A percentile compares a stretch with the other conserved stretches of the same genome.
phyloP scores from a whole-genome alignment of 2,113 vertebrate genomes.

The Artemisiospiza belli region DNA sequence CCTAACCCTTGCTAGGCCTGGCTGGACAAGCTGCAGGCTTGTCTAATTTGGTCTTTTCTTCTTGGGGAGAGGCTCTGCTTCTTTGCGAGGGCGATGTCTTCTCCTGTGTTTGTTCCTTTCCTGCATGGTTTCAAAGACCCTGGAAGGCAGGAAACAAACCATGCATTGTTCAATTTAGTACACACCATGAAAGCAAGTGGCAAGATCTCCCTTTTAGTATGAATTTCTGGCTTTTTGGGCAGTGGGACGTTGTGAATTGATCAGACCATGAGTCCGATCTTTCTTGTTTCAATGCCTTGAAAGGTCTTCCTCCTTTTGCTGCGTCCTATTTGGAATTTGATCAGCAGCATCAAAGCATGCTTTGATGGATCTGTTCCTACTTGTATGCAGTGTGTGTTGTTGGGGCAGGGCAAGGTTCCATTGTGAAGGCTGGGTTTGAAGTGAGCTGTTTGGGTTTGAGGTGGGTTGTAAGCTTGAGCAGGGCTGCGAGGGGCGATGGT shows the following conservation, averaged over 20 bases:
- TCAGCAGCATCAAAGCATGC: neutral
- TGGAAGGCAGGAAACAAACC: neutral
- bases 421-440: neutral
- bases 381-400: too few species aligned
- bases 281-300: neutral
- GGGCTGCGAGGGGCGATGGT: neutral
- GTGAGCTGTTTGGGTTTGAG: rapidly evolving
- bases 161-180: too few species aligned
- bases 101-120: neutral
- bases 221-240: neutral
- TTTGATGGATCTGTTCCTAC: too few species aligned
- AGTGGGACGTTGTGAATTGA: neutral
- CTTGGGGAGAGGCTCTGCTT: neutral
- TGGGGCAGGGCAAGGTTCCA: rapidly evolving
- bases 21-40: too few species aligned
- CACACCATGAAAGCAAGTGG: too few species aligned
- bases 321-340: neutral
- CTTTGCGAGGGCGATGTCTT: neutral
- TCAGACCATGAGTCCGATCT: too few species aligned
- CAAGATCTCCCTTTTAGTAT: rapidly evolving
- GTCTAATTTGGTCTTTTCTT: neutral
- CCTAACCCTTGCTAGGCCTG: too few species aligned
- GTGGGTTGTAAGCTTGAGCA: rapidly evolving
- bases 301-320: neutral
- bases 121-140: neutral